These are phyloP conservation scores for Equus przewalskii DNA, from an alignment of 2,113 vertebrate species.

Conservation along the genomic window DNA sequence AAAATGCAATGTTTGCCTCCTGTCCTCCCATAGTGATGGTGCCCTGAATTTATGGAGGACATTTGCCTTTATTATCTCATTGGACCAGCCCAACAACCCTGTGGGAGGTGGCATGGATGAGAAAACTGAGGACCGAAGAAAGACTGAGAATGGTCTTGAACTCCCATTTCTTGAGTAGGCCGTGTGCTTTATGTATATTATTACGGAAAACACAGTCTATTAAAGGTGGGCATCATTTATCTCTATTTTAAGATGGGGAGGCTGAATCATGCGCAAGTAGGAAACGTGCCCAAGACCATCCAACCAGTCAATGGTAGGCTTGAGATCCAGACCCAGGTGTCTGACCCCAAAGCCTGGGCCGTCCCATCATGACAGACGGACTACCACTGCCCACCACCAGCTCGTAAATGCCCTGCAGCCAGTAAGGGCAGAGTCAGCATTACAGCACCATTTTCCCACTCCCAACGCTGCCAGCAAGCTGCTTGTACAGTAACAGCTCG, in stretches of 20 bases:
- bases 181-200: background rate
- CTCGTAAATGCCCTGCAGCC: background rate
- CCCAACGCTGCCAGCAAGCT: background rate
- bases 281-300: background rate
- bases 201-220: background rate
- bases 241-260: background rate
- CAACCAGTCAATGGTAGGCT: background rate
- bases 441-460: too few species aligned
- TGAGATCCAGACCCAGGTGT: background rate
- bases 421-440: background rate
- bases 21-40: background rate
- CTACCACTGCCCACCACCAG: background rate
- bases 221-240: background rate
- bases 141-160: background rate
- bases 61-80: background rate
- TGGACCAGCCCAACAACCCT: background rate
- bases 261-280: background rate
- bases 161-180: background rate
- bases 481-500: background rate
- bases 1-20: background rate
- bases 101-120: background rate
- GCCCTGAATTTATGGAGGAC: background rate
- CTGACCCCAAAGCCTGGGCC: background rate
- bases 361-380: background rate
- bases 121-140: background rate